Conservation (phyloP, 2,888 invertebrate species). For the Lithosia quadra region DNA sequence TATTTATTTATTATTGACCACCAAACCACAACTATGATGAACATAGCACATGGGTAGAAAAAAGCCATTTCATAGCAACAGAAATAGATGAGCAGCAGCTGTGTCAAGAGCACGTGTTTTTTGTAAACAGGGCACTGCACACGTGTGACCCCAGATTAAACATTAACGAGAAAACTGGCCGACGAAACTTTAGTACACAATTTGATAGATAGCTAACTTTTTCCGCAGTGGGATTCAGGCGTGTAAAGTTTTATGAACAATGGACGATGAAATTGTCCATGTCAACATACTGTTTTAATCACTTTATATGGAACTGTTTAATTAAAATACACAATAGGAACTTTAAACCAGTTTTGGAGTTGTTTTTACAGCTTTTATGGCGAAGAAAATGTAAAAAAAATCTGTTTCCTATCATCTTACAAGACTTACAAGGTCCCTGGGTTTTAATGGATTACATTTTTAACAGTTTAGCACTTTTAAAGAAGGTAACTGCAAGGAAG, state of each 20-base stretch:
- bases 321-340: background rate
- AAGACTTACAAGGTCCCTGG: too few relatives aligned
- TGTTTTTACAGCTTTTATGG: background rate
- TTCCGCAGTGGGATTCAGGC: slow-evolving; percentile 7
- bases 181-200: slow-evolving; percentile 18
- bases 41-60: slow-evolving; percentile 33
- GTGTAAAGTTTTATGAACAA: slow-evolving; percentile 17
- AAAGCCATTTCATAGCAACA: slow-evolving; percentile 38
- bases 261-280: slow-evolving; percentile 12
- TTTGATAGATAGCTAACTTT: slow-evolving; percentile 22
- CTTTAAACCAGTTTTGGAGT: background rate
- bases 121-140: slow-evolving; percentile 56
- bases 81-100: slow-evolving; percentile 61
- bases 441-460: too few relatives aligned
- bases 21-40: slow-evolving; percentile 26
- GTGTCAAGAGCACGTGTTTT: slow-evolving; percentile 69
- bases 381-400: background rate
- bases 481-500: too few relatives aligned
- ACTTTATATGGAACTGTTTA: slow-evolving; percentile 3
- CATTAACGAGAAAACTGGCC: slow-evolving; percentile 33
- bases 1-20: slow-evolving; percentile 21
- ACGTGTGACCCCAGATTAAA: slow-evolving; percentile 56
- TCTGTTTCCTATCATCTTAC: too few relatives aligned
- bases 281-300: slow-evolving; percentile 4
- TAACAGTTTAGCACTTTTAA: too few relatives aligned